These are phyloP conservation scores for Trematomus loennbergii DNA, from an alignment of 2,113 vertebrate genomes.

Conservation along the genomic window DNA sequence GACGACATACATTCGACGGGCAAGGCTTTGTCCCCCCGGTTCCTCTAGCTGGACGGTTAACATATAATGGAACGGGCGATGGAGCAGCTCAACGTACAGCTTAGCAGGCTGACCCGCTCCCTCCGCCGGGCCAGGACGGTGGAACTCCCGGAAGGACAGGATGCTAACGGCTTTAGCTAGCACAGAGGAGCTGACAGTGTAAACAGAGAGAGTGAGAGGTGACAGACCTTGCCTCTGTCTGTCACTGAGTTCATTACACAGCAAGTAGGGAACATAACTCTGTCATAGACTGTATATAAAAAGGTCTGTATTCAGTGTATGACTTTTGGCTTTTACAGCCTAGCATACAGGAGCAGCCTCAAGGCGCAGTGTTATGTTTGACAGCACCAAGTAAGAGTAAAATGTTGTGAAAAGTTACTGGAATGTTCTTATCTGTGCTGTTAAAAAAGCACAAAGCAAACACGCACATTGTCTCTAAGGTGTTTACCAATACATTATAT, in stretches of 20 bases:
- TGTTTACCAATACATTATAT: background rate
- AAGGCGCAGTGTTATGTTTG: background rate
- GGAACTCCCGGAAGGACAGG: conserved; percentile 92
- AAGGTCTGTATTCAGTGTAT: background rate
- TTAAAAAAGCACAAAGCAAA: background rate
- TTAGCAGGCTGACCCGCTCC: conserved; percentile 94
- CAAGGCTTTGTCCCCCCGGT: conserved; percentile 34
- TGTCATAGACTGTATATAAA: background rate
- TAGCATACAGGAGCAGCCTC: background rate
- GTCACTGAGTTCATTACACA: background rate
- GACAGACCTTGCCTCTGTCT: background rate
- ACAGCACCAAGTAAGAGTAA: too few relatives aligned
- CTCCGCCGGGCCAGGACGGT: conserved; percentile 96
- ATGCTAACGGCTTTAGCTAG: background rate
- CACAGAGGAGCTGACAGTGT: too few relatives aligned
- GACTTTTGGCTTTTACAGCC: background rate
- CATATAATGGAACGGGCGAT: conserved; percentile 99
- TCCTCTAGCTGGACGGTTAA: conserved; percentile 31
- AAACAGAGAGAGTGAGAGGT: background rate
- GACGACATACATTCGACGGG: conserved; percentile 15
- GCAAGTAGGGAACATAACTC: background rate
- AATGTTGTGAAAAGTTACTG: background rate
- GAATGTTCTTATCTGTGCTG: background rate
- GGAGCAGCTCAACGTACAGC: conserved; percentile 92
- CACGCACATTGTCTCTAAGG: background rate